phyloP scores from a whole-genome alignment of 53 echinoderm and acorn worm species.

The Henricia sp. region DNA sequence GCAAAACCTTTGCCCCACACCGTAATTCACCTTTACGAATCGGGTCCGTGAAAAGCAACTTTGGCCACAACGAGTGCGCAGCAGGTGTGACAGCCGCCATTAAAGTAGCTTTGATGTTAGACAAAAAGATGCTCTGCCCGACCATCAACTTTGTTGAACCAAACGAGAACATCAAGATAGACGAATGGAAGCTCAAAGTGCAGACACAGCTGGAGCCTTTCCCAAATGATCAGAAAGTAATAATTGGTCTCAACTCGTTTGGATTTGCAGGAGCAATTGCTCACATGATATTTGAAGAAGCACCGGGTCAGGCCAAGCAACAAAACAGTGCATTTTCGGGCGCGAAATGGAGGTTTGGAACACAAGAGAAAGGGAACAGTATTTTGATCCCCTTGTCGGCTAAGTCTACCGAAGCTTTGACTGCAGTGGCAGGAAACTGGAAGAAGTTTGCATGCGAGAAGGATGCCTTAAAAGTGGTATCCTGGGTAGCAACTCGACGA shows the following conservation, averaged over 20 bases:
- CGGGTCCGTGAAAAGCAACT: slow-evolving; percentile 92
- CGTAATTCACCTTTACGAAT: slow-evolving; percentile 72
- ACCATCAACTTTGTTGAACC: slow-evolving; percentile 83
- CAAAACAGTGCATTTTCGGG: not conserved
- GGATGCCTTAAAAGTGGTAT: slow-evolving; percentile 77
- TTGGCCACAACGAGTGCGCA: slow-evolving; percentile 88
- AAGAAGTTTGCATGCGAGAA: slow-evolving; percentile 48
- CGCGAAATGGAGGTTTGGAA: slow-evolving; percentile 75
- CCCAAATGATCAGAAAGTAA: slow-evolving; percentile 48
- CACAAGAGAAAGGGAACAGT: slow-evolving; percentile 56
- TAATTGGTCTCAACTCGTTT: slow-evolving; percentile 84
- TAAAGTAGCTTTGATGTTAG: slow-evolving; percentile 32
- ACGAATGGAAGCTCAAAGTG: slow-evolving; percentile 74
- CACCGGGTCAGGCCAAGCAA: slow-evolving; percentile 47
- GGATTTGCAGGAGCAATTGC: slow-evolving; percentile 92
- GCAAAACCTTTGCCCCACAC: slow-evolving; percentile 58
- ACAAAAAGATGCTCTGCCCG: slow-evolving; percentile 59
- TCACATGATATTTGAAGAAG: slow-evolving; percentile 84
- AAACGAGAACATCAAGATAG: slow-evolving; percentile 85
- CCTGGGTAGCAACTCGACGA: slow-evolving; percentile 81
- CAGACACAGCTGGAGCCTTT: slow-evolving; percentile 70
- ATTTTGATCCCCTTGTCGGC: slow-evolving; percentile 88
- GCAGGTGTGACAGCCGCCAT: slow-evolving; percentile 83
- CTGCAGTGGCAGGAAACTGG: slow-evolving; percentile 76
- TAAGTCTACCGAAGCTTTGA: slow-evolving; percentile 74